Evolutionary conservation across 1,140 invertebrate species (phyloP).

Genomic region (Manduca sexta): DNA sequence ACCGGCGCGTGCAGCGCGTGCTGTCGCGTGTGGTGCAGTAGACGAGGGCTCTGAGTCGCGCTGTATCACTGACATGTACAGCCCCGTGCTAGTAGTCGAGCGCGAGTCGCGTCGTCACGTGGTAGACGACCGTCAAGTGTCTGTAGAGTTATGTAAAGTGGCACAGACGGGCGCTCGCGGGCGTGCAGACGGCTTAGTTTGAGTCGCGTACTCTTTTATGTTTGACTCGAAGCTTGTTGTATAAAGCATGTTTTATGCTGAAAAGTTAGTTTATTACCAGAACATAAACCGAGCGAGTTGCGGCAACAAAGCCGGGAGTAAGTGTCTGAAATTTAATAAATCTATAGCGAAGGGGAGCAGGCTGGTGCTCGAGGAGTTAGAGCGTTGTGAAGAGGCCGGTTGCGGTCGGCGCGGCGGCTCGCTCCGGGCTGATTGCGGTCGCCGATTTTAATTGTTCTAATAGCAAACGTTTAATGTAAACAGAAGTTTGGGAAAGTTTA

Average conservation of each 20-base stretch:
- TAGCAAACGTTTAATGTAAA: no score
- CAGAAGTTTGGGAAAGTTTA: no score
- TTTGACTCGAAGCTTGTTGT: background rate
- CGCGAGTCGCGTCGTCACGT: background rate
- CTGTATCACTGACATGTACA: background rate
- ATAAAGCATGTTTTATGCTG: constrained; percentile 6
- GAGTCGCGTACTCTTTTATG: background rate
- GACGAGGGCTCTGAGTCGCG: no score
- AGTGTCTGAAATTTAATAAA: constrained; percentile 28
- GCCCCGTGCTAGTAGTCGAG: background rate
- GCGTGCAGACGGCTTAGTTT: no score
- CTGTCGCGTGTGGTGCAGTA: no score
- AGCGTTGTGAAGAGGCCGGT: background rate
- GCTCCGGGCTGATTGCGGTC: no score
- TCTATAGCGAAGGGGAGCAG: constrained; percentile 6
- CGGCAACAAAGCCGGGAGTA: constrained; percentile 12
- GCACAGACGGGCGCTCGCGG: no score
- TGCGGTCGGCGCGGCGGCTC: no score
- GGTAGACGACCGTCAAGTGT: background rate
- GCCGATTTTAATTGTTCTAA: no score
- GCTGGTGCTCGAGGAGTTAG: constrained; percentile 7
- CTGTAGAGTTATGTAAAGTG: no score
- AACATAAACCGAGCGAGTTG: constrained; percentile 14
- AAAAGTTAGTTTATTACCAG: constrained; percentile 16
- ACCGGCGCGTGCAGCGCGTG: no score